Evolutionary conservation across 1,140 invertebrate genomes (phyloP).

Genomic region (Micrasema longulum): DNA sequence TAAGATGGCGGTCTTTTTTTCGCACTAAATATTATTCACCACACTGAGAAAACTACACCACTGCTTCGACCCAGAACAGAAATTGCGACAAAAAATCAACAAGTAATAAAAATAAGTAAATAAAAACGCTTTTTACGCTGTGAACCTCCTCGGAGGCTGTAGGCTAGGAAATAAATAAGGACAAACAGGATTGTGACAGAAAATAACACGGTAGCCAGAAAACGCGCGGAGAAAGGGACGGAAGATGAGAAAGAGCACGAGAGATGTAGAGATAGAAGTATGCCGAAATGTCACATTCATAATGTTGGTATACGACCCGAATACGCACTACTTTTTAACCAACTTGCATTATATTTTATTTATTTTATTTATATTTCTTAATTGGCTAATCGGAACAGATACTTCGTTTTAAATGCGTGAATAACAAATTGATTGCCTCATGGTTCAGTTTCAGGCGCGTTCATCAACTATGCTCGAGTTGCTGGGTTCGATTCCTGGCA

Average conservation of each 20-base stretch:
- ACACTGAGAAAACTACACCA: neutral
- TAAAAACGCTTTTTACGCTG: conserved; percentile 21
- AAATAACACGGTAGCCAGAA: conserved; percentile 49
- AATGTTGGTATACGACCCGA: conserved; percentile 43
- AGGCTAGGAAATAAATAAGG: conserved; percentile 48
- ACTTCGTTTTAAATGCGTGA: too few relatives aligned
- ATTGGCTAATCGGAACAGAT: too few relatives aligned
- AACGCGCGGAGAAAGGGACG: conserved; percentile 32
- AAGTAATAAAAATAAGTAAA: neutral
- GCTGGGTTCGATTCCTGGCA: too few relatives aligned
- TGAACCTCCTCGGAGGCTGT: conserved; percentile 14
- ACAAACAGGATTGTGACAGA: conserved; percentile 44
- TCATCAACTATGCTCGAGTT: too few relatives aligned
- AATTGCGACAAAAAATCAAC: conserved; percentile 9
- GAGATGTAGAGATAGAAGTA: conserved; percentile 26
- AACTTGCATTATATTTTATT: conserved; percentile 7
- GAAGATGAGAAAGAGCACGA: neutral
- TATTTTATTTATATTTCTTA: too few relatives aligned
- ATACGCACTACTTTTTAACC: conserved; percentile 9
- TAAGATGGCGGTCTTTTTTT: too few relatives aligned
- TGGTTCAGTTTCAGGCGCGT: too few relatives aligned
- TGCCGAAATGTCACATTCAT: conserved; percentile 51
- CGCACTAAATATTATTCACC: too few relatives aligned
- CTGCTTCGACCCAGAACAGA: neutral
- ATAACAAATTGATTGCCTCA: too few relatives aligned